Conservation (phyloP, 2,113 vertebrate genomes). For the Pyrgilauda ruficollis region DNA sequence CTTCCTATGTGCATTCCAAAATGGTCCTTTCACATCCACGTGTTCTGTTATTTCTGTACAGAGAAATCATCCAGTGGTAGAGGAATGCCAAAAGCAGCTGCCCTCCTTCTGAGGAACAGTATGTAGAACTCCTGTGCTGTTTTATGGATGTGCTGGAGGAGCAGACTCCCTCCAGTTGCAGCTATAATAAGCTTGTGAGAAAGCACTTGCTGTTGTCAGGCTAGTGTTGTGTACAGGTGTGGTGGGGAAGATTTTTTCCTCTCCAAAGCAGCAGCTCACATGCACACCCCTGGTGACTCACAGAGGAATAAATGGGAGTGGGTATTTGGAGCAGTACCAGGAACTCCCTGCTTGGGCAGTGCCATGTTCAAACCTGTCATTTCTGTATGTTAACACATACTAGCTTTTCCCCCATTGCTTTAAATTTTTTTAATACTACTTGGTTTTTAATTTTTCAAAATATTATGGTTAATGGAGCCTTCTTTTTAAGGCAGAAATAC, state of each 20-base stretch:
- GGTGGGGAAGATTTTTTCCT: not conserved
- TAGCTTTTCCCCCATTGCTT: not conserved
- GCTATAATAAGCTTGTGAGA: not conserved
- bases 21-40: not conserved
- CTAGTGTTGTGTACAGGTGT: not conserved
- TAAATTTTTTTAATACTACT: not conserved
- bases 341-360: not conserved
- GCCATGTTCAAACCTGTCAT: not conserved
- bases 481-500: not conserved
- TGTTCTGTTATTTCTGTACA: not conserved
- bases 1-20: not conserved
- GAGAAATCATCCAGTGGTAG: not conserved
- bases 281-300: not conserved
- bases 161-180: not conserved
- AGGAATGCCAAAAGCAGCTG: not conserved
- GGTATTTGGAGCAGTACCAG: not conserved
- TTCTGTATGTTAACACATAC: not conserved
- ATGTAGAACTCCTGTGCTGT: not conserved
- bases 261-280: not conserved
- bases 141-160: not conserved
- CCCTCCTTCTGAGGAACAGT: not conserved
- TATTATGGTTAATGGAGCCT: not conserved
- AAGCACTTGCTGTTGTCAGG: not conserved
- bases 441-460: not conserved
- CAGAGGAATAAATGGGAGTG: not conserved